Base-by-base conservation (phyloP, 2,113 vertebrate genomes). In the Crotalus viridis region DNA sequence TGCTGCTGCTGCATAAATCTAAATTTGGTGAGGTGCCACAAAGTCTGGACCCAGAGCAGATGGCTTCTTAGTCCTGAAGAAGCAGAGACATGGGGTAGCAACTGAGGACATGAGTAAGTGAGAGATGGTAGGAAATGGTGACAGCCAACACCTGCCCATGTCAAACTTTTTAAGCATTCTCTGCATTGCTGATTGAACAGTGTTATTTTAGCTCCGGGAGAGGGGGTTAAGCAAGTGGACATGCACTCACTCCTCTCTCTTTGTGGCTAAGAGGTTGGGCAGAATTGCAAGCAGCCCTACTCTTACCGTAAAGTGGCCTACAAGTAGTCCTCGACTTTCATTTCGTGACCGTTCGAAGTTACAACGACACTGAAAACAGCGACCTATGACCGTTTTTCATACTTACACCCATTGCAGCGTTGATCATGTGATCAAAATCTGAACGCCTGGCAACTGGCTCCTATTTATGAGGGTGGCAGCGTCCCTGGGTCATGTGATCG, bases 91-190 rank as follows among this genome's bases (percentile, higher is more conserved):
- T 95, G 93, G 46, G 28, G 33, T 69, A 1, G 1, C 52, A 94
- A 12, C 91, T 92, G 52, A 93, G 93, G 89, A 92, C 74, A 85
- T 10, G 15, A 51, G 74, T 85, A 8, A 88, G 26, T 0, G 0
- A 92, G 22, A 88, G 33, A 59, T 92, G 54, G 6, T 28, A 54
- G 64, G 91, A 26, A 21, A 19, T 51, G 2, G 0, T 15, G 59
- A 91, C 56, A 59, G 33, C 69, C n/a, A 92, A 33, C 94, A 95
- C 93, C 94, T 95, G 94, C 91, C 85, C 2, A 0, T 56, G 93
- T 95, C 88, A 89, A 92, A 74, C 91, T 95, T 13, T 33, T 54
- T n/a, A 93, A 51, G 43, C 85, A 94, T 95, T 85, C 93, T 55
- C 90, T 8, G 92, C 8, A 0, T 92, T 94, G 46, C 0, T 95